A percentile compares a stretch with the other conserved stretches of the same genome.
Conservation (phyloP, 2,113 vertebrate genomes). For the Merops nubicus region DNA sequence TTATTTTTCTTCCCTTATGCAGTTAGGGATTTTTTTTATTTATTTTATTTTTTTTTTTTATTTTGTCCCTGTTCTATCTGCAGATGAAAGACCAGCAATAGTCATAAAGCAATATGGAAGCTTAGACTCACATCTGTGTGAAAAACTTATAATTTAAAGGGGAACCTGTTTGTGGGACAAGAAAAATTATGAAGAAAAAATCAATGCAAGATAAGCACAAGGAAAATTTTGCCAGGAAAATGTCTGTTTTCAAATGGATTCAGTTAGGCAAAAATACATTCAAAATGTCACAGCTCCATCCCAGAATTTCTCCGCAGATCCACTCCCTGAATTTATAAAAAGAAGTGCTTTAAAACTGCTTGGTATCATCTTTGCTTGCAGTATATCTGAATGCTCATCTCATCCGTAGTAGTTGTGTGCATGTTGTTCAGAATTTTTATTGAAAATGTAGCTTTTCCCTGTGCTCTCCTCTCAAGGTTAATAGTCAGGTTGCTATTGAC, state of each 20-base stretch:
- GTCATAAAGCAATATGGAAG: background rate
- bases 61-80: background rate
- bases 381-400: background rate
- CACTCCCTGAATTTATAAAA: background rate
- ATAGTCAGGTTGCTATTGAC: background rate
- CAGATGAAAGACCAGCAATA: background rate
- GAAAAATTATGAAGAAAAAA: background rate
- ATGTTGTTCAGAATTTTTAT: background rate
- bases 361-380: background rate
- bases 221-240: background rate
- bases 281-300: background rate
- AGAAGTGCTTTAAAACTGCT: background rate
- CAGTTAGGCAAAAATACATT: background rate
- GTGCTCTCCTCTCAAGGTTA: background rate
- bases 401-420: background rate
- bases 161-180: background rate
- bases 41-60: background rate
- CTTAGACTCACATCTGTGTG: background rate
- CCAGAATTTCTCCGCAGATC: too few relatives aligned
- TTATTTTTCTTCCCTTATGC: background rate
- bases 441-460: background rate
- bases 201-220: background rate
- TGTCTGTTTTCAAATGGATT: background rate
- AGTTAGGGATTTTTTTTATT: background rate
- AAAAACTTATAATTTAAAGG: background rate